A percentile compares a stretch with the other conserved stretches of the same genome.
Evolutionary conservation across 1,140 invertebrate species (phyloP).

Genomic region (Drosophila auraria): DNA sequence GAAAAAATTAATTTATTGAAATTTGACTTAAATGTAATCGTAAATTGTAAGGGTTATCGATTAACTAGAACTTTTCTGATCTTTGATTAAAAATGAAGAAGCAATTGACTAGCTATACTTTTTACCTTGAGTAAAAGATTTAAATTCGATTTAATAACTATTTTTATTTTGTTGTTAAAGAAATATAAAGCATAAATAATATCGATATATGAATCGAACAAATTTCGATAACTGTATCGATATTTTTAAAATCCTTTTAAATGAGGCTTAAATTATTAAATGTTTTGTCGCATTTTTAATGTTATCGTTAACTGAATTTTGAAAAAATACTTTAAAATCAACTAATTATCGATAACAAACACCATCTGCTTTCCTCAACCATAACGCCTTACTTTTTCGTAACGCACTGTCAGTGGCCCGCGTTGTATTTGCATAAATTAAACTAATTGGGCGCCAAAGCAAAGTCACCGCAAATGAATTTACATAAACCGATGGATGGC

Average conservation of each 20-base stretch:
- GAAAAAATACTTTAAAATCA: too few species aligned
- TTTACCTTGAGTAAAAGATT: too few species aligned
- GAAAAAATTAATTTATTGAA: neutral
- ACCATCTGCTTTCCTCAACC: neutral
- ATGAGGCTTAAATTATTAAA: too few species aligned
- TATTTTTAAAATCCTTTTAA: too few species aligned
- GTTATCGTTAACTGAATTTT: neutral
- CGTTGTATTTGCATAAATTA: constrained; percentile 51
- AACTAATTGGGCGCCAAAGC: constrained; percentile 55
- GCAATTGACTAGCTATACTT: too few species aligned
- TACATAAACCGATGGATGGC: constrained; percentile 46
- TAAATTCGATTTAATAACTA: too few species aligned
- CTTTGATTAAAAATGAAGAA: neutral
- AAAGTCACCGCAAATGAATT: constrained; percentile 51
- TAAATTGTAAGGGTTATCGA: neutral
- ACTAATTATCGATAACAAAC: neutral
- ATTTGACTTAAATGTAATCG: neutral
- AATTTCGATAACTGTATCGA: too few species aligned
- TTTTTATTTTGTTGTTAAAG: too few species aligned
- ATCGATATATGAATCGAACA: too few species aligned
- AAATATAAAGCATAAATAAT: too few species aligned
- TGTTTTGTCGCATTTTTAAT: neutral
- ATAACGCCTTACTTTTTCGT: constrained; percentile 18
- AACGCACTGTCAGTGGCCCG: constrained; percentile 38
- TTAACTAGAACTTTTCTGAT: neutral